phyloP scores from a whole-genome alignment of 2,888 invertebrate species.

The Drosophila fulvimacula region DNA sequence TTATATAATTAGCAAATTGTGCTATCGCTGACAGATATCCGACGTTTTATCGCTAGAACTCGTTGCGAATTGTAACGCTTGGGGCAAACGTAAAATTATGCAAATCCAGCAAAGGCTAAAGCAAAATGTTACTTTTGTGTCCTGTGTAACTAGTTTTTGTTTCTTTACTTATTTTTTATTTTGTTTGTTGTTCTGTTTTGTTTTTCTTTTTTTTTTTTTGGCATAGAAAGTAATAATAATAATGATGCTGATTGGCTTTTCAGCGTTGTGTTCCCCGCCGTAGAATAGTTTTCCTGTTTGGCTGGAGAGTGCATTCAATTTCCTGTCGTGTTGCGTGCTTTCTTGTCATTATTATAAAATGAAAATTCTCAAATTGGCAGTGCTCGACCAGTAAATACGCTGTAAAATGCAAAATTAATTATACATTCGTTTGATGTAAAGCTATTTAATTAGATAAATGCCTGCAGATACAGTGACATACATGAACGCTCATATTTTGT shows the following conservation, averaged over 20 bases:
- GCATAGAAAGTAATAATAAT: neutral
- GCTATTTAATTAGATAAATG: constrained; percentile 12
- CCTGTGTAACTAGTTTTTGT: neutral
- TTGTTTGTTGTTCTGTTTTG: no score
- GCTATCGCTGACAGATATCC: neutral
- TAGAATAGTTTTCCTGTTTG: constrained; percentile 22
- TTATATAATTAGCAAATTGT: neutral
- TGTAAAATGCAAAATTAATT: constrained; percentile 17
- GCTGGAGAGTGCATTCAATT: constrained; percentile 39
- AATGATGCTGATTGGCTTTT: constrained; percentile 22
- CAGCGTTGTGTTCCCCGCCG: neutral
- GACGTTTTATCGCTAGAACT: neutral
- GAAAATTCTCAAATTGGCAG: neutral
- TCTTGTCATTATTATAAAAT: constrained; percentile 24
- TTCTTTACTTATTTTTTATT: no score
- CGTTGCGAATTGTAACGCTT: constrained; percentile 1
- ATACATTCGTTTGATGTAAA: constrained; percentile 9
- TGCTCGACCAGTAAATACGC: constrained; percentile 24
- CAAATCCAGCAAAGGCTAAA: neutral
- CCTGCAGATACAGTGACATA: neutral
- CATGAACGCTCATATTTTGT: neutral
- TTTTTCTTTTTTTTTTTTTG: neutral
- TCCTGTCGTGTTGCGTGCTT: constrained; percentile 35
- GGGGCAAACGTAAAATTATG: neutral
- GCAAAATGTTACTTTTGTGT: neutral